These are phyloP conservation scores for Glyptemys insculpta DNA, from an alignment of 2,797 vertebrate species.

Conservation along the genomic window DNA sequence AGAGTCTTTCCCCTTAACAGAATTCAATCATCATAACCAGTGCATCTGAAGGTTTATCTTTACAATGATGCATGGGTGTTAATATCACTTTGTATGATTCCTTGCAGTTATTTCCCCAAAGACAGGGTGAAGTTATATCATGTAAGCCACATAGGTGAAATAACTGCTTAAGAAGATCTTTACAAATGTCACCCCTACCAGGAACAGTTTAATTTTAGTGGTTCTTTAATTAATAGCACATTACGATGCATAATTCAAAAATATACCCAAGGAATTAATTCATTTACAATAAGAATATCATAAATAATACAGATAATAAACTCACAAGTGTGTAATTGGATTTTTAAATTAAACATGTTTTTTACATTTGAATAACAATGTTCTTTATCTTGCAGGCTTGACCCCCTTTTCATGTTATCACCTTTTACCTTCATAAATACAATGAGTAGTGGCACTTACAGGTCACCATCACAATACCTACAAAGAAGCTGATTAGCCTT, in stretches of 20 bases:
- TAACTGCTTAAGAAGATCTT: slow-evolving; percentile 10
- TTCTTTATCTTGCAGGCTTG: neutral
- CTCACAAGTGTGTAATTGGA: neutral
- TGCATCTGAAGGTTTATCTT: neutral
- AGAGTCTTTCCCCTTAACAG: neutral
- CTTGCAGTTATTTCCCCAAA: slow-evolving; percentile 13
- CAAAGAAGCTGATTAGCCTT: neutral
- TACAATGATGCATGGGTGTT: neutral
- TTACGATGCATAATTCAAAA: neutral
- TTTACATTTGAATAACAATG: neutral
- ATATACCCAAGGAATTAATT: slow-evolving; percentile 18
- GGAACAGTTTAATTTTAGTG: slow-evolving; percentile 33
- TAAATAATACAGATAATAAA: slow-evolving; percentile 2
- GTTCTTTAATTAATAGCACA: slow-evolving; percentile 44
- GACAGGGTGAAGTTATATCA: slow-evolving; percentile 31
- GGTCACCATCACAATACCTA: neutral
- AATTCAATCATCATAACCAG: slow-evolving; percentile 20
- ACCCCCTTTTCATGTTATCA: neutral
- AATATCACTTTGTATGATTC: slow-evolving; percentile 4
- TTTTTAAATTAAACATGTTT: slow-evolving; percentile 13
- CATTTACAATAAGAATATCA: slow-evolving; percentile 24
- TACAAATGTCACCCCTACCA: slow-evolving; percentile 25
- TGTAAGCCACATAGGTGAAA: neutral
- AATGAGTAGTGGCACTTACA: neutral
- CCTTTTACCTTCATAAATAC: neutral